Percentiles rank a stretch among this genome's conserved stretches.
Evolutionary conservation across 2,797 vertebrate genomes (phyloP).

Genomic region (Xiphophorus birchmanni): DNA sequence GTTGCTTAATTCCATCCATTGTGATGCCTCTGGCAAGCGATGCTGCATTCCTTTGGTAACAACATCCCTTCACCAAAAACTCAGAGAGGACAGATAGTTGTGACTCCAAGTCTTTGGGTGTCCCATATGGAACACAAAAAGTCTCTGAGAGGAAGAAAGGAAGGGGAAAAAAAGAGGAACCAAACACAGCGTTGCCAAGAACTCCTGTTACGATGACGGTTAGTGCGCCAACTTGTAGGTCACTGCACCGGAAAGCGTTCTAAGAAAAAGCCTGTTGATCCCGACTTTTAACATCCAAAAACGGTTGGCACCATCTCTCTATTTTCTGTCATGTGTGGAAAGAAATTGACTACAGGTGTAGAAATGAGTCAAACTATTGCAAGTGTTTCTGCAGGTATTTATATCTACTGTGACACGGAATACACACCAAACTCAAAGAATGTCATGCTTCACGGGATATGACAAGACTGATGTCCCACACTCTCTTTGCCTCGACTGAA

Average conservation of each 20-base stretch:
- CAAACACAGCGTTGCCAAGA: conserved; percentile 8
- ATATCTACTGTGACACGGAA: conserved; percentile 50
- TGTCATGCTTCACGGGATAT: conserved; percentile 8
- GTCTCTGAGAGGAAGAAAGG: neutral
- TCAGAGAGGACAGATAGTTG: conserved; percentile 49
- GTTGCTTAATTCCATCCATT: conserved; percentile 67
- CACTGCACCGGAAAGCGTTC: conserved; percentile 43
- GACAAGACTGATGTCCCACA: conserved; percentile 26
- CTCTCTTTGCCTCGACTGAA: conserved; percentile 30
- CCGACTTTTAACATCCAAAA: conserved; percentile 66
- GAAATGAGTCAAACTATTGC: conserved; percentile 20
- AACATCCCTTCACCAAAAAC: conserved; percentile 70
- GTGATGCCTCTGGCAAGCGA: conserved; percentile 73
- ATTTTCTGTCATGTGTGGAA: conserved; percentile 53
- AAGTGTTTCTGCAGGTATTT: conserved; percentile 33
- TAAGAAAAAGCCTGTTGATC: conserved; percentile 62
- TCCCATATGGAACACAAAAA: conserved; percentile 30
- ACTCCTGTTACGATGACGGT: conserved; percentile 44
- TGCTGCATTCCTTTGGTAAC: conserved; percentile 74
- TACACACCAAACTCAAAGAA: conserved; percentile 43
- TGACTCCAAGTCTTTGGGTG: conserved; percentile 54
- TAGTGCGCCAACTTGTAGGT: conserved; percentile 22
- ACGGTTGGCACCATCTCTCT: conserved; percentile 68
- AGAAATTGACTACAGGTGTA: conserved; percentile 48
- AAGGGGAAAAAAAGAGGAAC: neutral